Base-by-base conservation (phyloP, 2,888 invertebrate species). In the Peribatodes rhomboidaria region DNA sequence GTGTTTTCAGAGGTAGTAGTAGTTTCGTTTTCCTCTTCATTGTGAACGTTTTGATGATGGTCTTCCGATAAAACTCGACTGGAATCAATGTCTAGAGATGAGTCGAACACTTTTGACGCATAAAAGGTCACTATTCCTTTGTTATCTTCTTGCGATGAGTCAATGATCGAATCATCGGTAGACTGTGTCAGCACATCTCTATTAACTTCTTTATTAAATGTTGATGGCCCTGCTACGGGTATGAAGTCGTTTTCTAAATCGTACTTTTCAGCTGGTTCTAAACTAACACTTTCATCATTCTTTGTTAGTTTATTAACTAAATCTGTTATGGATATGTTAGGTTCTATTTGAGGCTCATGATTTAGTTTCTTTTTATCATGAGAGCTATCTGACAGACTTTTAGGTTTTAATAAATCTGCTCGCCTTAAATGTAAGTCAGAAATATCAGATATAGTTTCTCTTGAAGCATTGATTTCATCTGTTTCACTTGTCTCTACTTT, bases 101-200 rank as follows among this genome's bases (percentile, higher is more conserved):
- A 61, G 76, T 93, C 84, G 75, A 93, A 91, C 42, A 91, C 52
- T 77, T 88, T 90, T 11, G 93, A 92, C 59, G 77, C 78, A 71
- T 93, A 92, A 78, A 92, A 93, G 72, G 92, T 93, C 69, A 82
- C 74, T 65, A 93, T 91, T 22, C 89, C 92, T 65, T 83, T 80
- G 74, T 79, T 80, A 57, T 81, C 79, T 71, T 90, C 87, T 55
- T 80, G 76, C 6, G 89, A 85, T 9, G 87, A 87, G 49, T 86
- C 82, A 20, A 83, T 81, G 31, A 72, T 55, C 59, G 79, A 82
- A 49, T 74, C 54, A 68, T 81, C 70, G 46, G 69, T 65, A 10
- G 44, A 49, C 35, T 49, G 37, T 22, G 20, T 14, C 11, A 22
- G 11, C 44, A 60, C 64, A 37, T 65, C 68, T 65, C 77, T 54